Evolutionary conservation across 30 jellyfish, hydroid and myxozoan species (phyloP).

Genomic region (Cassiopea xamachana): DNA sequence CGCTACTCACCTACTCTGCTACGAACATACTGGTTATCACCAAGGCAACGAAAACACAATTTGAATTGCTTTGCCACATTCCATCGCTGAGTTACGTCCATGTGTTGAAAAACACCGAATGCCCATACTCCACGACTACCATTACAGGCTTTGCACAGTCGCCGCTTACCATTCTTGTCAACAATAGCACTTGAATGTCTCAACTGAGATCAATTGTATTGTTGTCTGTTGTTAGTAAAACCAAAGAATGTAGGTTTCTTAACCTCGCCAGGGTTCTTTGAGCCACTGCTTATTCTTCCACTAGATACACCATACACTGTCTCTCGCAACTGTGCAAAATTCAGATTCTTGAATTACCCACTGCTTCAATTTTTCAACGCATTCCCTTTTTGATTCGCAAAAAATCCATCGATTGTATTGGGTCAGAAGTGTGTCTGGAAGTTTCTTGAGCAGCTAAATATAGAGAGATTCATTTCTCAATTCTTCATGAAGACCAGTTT

Average conservation of each 20-base stretch:
- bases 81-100: constrained; percentile 36
- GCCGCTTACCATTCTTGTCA: constrained; percentile 20
- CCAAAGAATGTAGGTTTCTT: constrained; percentile 18
- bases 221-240: constrained; percentile 6
- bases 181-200: constrained; percentile 24
- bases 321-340: constrained; percentile 44
- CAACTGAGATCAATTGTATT: neutral
- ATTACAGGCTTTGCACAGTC: constrained; percentile 44
- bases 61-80: constrained; percentile 25
- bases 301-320: constrained; percentile 31
- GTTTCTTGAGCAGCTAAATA: constrained; percentile 67
- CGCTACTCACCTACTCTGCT: constrained; percentile 39
- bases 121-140: constrained; percentile 39
- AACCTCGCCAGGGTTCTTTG: neutral
- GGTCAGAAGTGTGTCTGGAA: constrained; percentile 77
- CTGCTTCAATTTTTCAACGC: constrained; percentile 21
- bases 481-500: constrained; percentile 70
- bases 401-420: constrained; percentile 77
- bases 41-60: constrained; percentile 58
- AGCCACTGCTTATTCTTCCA: constrained; percentile 16
- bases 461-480: constrained; percentile 80
- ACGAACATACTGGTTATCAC: constrained; percentile 11
- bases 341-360: constrained; percentile 22
- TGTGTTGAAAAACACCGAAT: constrained; percentile 16
- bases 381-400: constrained; percentile 52